Evolutionary conservation across 2,888 invertebrate genomes (phyloP).

Genomic region (Corbicula japonica): DNA sequence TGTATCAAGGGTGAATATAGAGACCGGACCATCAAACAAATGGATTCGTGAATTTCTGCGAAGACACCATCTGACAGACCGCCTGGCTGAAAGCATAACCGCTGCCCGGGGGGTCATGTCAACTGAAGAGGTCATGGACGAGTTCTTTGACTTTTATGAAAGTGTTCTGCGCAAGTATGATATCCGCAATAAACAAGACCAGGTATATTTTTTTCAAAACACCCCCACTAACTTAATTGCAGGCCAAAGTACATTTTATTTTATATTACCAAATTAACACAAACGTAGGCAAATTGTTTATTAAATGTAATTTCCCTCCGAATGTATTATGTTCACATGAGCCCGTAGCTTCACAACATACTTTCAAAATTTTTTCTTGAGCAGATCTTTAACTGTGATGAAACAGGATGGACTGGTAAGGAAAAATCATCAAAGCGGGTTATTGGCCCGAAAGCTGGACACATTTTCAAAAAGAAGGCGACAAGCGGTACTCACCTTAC

Average conservation of each 20-base stretch:
- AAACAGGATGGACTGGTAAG: constrained; percentile 25
- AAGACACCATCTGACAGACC: background rate
- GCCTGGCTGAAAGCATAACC: constrained; percentile 6
- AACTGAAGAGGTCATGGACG: too few species aligned
- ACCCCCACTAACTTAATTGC: too few species aligned
- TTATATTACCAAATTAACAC: too few species aligned
- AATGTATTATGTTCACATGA: too few species aligned
- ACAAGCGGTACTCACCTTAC: constrained; percentile 6
- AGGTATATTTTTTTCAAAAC: too few species aligned
- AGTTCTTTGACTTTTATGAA: constrained; percentile 6
- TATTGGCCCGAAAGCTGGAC: background rate
- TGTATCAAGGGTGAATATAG: background rate
- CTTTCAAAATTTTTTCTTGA: background rate
- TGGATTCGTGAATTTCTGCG: background rate
- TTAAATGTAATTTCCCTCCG: too few species aligned
- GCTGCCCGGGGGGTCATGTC: constrained; percentile 4
- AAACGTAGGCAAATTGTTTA: too few species aligned
- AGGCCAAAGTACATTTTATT: too few species aligned
- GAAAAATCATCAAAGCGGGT: constrained; percentile 4
- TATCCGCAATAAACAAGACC: background rate
- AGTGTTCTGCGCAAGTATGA: background rate
- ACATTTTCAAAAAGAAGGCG: constrained; percentile 1
- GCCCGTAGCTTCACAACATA: too few species aligned
- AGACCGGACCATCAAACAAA: background rate
- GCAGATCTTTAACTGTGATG: constrained; percentile 22